Conservation (phyloP, 2,113 vertebrate genomes). For the Megaleporinus macrocephalus region DNA sequence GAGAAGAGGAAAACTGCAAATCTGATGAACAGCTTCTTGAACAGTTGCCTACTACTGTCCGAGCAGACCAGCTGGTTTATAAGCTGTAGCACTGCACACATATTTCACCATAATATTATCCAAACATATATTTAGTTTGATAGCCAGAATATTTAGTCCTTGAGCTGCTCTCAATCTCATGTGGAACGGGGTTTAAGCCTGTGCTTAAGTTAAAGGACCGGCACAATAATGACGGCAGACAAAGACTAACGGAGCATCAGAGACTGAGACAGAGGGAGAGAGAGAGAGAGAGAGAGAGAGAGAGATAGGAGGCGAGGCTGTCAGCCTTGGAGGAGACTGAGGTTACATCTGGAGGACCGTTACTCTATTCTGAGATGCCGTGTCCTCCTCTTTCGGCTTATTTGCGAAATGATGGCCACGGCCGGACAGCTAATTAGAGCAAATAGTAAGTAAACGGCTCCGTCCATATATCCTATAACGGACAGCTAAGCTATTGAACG, state of each 20-base stretch:
- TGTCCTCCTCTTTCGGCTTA: too few species aligned
- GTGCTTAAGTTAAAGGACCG: not conserved
- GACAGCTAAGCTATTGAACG: not conserved
- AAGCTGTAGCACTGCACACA: not conserved
- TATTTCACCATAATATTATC: not conserved
- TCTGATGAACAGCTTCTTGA: too few species aligned
- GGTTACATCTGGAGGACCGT: not conserved
- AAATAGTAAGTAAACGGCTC: not conserved
- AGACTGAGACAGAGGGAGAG: constrained; percentile 22
- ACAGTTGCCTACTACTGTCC: not conserved
- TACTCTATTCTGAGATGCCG: not conserved
- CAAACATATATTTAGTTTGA: not conserved
- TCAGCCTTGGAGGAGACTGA: not conserved
- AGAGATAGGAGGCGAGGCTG: constrained; percentile 26
- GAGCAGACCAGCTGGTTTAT: not conserved
- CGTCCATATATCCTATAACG: not conserved
- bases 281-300: constrained; percentile 3
- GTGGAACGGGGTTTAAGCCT: not conserved
- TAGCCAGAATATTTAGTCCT: not conserved
- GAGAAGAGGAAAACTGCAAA: too few species aligned
- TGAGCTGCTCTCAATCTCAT: not conserved
- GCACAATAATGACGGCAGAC: constrained; percentile 42
- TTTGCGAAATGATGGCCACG: not conserved
- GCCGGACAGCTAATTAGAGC: not conserved
- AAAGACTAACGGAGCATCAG: constrained; percentile 56